A percentile compares a stretch with the other conserved stretches of the same genome.
phyloP scores from a whole-genome alignment of 2,113 vertebrate genomes.

The Progne subis region DNA sequence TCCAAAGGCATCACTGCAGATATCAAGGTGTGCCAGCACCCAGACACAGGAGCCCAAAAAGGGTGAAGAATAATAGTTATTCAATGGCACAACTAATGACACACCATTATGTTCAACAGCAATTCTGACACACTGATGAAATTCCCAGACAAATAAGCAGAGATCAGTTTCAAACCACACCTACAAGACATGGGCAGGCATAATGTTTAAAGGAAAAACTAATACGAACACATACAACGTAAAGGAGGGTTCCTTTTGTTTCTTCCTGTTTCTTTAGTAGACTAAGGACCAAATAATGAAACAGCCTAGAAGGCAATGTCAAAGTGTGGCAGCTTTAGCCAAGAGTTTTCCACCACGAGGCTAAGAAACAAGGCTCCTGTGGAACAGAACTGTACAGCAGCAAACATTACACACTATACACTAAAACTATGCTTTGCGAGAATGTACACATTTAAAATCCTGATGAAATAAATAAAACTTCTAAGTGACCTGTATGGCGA shows the following conservation, averaged over 20 bases:
- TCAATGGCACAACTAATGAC: background rate
- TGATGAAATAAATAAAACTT: conserved; percentile 58
- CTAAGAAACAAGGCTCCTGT: background rate
- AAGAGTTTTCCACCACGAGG: background rate
- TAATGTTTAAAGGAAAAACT: background rate
- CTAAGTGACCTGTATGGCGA: conserved; percentile 44
- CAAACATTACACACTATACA: background rate
- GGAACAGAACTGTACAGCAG: background rate
- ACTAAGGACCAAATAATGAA: background rate
- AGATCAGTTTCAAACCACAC: background rate
- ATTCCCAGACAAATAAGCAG: background rate
- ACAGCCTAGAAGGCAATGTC: background rate
- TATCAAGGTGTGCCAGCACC: background rate
- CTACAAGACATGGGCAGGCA: background rate
- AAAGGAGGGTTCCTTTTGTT: background rate
- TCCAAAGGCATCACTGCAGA: background rate
- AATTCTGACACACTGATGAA: background rate
- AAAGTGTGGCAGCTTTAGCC: background rate
- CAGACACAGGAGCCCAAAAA: background rate
- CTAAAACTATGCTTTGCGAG: background rate
- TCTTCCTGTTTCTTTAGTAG: background rate
- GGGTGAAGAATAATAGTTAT: background rate
- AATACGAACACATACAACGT: background rate
- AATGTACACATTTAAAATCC: background rate
- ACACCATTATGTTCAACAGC: background rate